phyloP scores from a whole-genome alignment of 2,797 vertebrate species.

The Melanotaenia maccullochi region DNA sequence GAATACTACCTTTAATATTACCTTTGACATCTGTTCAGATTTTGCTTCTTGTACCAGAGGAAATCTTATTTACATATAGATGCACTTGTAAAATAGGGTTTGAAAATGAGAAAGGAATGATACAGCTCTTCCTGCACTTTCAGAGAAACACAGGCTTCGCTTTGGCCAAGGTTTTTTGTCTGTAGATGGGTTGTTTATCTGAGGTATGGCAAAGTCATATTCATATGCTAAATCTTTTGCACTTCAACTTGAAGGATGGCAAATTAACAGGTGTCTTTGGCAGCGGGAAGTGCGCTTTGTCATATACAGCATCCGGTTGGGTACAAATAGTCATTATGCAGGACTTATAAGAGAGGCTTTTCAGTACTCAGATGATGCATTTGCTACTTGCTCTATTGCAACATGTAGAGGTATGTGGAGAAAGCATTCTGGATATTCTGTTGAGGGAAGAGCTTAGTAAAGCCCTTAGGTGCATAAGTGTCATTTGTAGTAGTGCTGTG shows the following conservation, averaged over 20 bases:
- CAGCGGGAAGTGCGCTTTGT: conserved; percentile 48
- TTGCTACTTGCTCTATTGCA: conserved; percentile 24
- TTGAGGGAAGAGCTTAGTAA: conserved; percentile 3
- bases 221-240: conserved; percentile 39
- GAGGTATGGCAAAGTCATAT: conserved; percentile 34
- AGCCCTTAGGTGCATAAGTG: neutral
- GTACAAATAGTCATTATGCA: conserved; percentile 31
- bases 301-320: conserved; percentile 28
- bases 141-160: neutral
- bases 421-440: neutral
- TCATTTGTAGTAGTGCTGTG: neutral
- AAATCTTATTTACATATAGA: conserved; percentile 46
- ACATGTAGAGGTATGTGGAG: neutral
- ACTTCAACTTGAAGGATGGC: conserved; percentile 38
- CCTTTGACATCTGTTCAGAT: conserved; percentile 29
- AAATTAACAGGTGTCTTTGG: conserved; percentile 55
- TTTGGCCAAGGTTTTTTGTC: conserved; percentile 7
- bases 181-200: conserved; percentile 37
- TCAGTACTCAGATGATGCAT: conserved; percentile 29
- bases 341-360: conserved; percentile 35
- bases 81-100: conserved; percentile 40
- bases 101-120: conserved; percentile 33
- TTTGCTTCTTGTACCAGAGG: conserved; percentile 22
- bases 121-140: conserved; percentile 17
- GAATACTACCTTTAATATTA: conserved; percentile 35